These are phyloP conservation scores for Agrotis ipsilon DNA, from an alignment of 2,888 invertebrate species.

Conservation along the genomic window DNA sequence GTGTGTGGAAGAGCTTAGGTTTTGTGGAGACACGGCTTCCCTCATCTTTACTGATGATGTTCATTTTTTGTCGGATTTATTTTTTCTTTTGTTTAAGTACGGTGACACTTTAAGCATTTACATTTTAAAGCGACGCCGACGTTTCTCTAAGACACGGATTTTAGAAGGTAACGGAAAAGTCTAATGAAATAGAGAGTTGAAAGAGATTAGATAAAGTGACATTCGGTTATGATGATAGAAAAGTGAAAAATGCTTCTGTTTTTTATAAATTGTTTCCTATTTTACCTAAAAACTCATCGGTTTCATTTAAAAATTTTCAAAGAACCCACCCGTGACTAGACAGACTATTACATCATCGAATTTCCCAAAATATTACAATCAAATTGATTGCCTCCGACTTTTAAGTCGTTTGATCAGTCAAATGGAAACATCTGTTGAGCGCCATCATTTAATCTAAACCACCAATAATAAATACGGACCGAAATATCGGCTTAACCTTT, in stretches of 20 bases:
- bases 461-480: slow-evolving; percentile 37
- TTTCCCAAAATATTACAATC: background rate
- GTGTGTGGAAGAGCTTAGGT: slow-evolving; percentile 23
- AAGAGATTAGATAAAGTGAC: background rate
- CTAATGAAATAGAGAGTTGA: background rate
- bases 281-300: no score
- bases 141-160: background rate
- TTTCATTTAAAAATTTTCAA: background rate
- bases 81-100: background rate
- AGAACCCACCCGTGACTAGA: no score
- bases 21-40: background rate
- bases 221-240: background rate
- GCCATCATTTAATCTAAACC: slow-evolving; percentile 33
- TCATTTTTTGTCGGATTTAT: slow-evolving; percentile 34
- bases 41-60: slow-evolving; percentile 47
- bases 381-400: slow-evolving; percentile 7
- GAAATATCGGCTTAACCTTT: slow-evolving; percentile 38
- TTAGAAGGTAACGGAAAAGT: background rate
- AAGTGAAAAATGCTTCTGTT: background rate
- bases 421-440: slow-evolving; percentile 4
- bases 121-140: background rate
- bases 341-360: no score
- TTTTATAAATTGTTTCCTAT: no score
- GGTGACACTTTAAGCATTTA: background rate
- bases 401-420: slow-evolving; percentile 7